Evolutionary conservation across 2,113 vertebrate genomes (phyloP), one percentile per base, ranked within the genome.

Genomic region (Sceloporus undulatus): DNA sequence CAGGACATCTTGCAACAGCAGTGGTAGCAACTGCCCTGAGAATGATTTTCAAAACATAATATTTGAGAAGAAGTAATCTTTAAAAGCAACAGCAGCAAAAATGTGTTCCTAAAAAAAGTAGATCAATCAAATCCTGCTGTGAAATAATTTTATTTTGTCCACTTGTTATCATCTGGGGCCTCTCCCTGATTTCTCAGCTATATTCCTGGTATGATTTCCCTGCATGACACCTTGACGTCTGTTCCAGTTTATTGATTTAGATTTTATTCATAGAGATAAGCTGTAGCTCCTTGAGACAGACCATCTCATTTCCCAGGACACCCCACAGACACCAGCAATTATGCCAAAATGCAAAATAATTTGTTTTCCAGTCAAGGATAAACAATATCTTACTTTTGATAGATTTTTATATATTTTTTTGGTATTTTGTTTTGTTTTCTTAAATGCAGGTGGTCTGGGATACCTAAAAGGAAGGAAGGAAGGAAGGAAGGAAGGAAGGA

Each of bases 321-420:
- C 94, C 95, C 95, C 93, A 95, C 93, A 94, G 95, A 96, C 95
- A 95, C 88, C 92, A 94, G 89, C 94, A 96, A 96, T 95, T 97
- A 96, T 87, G 86, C 29, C 93, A 92, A 88, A 94, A 92, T 90
- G 95, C 90, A 96, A 95, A 97, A 96, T 96, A 95, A 96, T 96
- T 95, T 94, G 82, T 96, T 96, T 97, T 96, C 91, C 62, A 79
- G 77, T 88, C 88, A 96, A 95, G 92, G 95, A 94, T 91, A 94
- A 87, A 96, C 88, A 78, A 91, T 93, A 92, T 93, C 89, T 96
- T 90, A 94, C 92, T 91, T 96, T 88, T 91, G 85, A 94, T 93
- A 88, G 92, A 9, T 62, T 9, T 34, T 34, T 34, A 34, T 34
- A 1, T 34, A 34, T 34, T 34, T 34, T 34, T 34, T 34, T 34